Conservation (phyloP, 2,888 invertebrate species). For the Eristalinus aeneus region DNA sequence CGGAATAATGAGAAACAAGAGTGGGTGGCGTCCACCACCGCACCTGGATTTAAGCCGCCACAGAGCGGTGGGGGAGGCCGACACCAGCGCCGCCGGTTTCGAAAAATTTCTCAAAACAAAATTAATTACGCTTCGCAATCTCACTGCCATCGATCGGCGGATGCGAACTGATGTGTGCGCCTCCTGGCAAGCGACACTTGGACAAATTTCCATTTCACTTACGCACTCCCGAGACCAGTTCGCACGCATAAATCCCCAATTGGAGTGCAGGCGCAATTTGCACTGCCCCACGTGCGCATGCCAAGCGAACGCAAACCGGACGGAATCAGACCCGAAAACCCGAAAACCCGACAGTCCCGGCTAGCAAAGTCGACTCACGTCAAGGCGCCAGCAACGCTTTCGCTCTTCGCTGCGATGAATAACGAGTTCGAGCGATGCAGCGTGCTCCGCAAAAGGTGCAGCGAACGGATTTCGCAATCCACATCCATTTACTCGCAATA, state of each 20-base stretch:
- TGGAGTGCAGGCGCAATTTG: conserved; percentile 8
- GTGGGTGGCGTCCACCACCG: conserved; percentile 64
- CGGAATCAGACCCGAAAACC: conserved; percentile 42
- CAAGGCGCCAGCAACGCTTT: conserved; percentile 69
- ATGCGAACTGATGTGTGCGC: conserved; percentile 6
- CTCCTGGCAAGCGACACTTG: conserved; percentile 40
- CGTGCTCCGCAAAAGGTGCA: conserved; percentile 37
- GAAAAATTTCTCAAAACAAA: conserved; percentile 33
- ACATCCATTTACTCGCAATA: conserved; percentile 66
- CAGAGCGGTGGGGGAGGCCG: too few relatives aligned
- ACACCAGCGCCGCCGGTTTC: too few relatives aligned
- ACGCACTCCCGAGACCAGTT: conserved; percentile 60
- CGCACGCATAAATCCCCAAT: conserved; percentile 40
- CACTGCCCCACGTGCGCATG: conserved; percentile 50
- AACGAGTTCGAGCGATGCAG: conserved; percentile 56
- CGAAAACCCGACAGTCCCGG: conserved; percentile 31
- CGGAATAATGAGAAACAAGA: conserved; percentile 22
- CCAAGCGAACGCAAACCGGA: conserved; percentile 43
- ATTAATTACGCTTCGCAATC: conserved; percentile 59
- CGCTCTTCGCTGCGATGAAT: conserved; percentile 51
- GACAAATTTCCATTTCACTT: conserved; percentile 67
- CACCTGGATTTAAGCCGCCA: too few relatives aligned
- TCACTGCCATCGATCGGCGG: conserved; percentile 16
- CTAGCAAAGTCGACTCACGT: conserved; percentile 22
- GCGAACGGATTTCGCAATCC: conserved; percentile 65